A percentile compares a stretch with the other conserved stretches of the same genome.
Evolutionary conservation across 2,888 invertebrate species (phyloP).

Genomic region (Drosophila fungiperda): DNA sequence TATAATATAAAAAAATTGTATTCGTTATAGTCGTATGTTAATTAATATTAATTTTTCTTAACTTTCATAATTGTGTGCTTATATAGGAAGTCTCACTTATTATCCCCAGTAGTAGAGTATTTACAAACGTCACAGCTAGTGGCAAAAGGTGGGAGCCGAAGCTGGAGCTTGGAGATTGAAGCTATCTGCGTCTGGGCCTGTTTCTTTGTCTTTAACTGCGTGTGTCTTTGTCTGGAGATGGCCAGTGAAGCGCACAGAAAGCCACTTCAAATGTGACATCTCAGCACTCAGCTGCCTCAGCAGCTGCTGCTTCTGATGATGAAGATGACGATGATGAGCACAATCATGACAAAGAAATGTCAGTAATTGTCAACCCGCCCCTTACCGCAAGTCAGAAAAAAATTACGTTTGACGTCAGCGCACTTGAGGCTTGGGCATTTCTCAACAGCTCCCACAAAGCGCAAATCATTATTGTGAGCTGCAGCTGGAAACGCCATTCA

Average conservation of each 20-base stretch:
- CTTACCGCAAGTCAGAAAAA: conserved; percentile 7
- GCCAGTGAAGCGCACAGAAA: conserved; percentile 59
- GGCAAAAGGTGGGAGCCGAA: conserved; percentile 29
- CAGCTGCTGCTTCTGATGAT: neutral
- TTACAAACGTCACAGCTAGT: conserved; percentile 22
- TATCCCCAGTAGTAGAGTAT: conserved; percentile 23
- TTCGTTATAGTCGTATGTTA: neutral
- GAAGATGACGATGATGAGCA: conserved; percentile 12
- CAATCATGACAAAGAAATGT: conserved; percentile 70
- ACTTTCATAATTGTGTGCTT: neutral
- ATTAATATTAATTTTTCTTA: neutral
- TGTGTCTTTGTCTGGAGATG: conserved; percentile 47
- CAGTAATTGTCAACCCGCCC: conserved; percentile 25
- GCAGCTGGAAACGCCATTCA: conserved; percentile 29
- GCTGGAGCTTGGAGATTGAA: conserved; percentile 23
- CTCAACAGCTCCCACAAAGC: conserved; percentile 35
- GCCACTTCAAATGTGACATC: conserved; percentile 23
- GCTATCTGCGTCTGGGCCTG: conserved; percentile 24
- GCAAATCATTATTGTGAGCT: conserved; percentile 36
- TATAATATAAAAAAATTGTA: neutral
- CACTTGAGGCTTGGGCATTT: conserved; percentile 52
- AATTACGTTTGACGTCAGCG: conserved; percentile 66
- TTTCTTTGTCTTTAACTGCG: conserved; percentile 39
- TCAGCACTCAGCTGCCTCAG: conserved; percentile 8
- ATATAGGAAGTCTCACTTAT: neutral